phyloP scores from a whole-genome alignment of 2,113 vertebrate species.

The Polypterus senegalus region DNA sequence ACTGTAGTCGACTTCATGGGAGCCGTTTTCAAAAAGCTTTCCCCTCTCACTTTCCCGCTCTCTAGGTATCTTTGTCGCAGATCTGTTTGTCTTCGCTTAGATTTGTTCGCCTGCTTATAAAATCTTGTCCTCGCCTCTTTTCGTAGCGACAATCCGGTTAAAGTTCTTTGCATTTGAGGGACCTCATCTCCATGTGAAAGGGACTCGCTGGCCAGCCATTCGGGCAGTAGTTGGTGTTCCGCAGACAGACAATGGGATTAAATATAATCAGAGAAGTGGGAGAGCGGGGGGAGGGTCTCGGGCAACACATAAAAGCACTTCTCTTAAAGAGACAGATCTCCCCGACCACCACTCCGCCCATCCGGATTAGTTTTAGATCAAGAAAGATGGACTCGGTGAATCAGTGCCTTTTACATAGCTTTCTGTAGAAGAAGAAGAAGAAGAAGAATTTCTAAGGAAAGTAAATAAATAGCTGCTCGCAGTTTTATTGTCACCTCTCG shows the following conservation, averaged over 20 bases:
- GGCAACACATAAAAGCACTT: not conserved
- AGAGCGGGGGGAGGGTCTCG: slow-evolving; percentile 30
- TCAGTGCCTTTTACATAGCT: too few relatives aligned
- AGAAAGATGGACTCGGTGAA: too few relatives aligned
- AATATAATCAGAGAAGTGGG: slow-evolving; percentile 23
- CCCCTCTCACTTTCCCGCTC: too few relatives aligned
- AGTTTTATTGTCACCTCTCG: too few relatives aligned
- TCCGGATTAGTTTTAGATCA: too few relatives aligned
- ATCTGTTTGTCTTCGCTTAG: slow-evolving; percentile 10
- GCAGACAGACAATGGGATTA: slow-evolving; percentile 42
- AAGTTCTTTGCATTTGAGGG: slow-evolving; percentile 25
- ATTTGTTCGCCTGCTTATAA: not conserved
- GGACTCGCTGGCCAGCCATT: slow-evolving; percentile 28
- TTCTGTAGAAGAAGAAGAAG: too few relatives aligned
- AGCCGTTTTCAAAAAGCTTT: too few relatives aligned
- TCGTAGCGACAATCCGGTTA: slow-evolving; percentile 29
- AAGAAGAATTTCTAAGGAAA: too few relatives aligned
- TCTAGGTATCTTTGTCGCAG: slow-evolving; percentile 8
- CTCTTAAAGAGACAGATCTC: slow-evolving; percentile 7
- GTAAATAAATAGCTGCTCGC: too few relatives aligned
- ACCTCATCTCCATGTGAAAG: slow-evolving; percentile 44
- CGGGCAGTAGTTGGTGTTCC: slow-evolving; percentile 29
- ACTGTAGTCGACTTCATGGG: too few relatives aligned
- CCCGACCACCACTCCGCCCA: too few relatives aligned
- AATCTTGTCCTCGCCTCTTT: not conserved